Percentiles rank a stretch among this genome's conserved stretches.
These are phyloP conservation scores for Coracopsis vasa DNA, from an alignment of 2,113 vertebrate species.

Conservation along the genomic window DNA sequence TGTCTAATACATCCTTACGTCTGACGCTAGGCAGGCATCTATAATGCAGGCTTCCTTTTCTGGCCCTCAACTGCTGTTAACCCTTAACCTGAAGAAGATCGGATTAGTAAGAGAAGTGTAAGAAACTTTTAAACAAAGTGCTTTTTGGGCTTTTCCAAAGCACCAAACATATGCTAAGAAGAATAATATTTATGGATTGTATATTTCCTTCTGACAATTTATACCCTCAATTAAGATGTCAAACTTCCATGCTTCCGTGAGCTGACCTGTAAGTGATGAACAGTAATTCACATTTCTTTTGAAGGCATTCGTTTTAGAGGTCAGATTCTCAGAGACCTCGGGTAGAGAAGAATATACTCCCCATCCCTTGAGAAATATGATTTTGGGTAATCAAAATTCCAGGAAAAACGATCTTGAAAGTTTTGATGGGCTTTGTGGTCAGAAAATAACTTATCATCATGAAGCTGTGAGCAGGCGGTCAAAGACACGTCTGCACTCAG, in stretches of 20 bases:
- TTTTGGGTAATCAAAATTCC: conserved; percentile 4
- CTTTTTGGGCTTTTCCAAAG: neutral
- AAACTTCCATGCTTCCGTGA: neutral
- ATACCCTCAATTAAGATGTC: conserved; percentile 22
- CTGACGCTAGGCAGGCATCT: conserved; percentile 11
- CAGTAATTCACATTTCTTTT: neutral
- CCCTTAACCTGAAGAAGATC: conserved; percentile 44
- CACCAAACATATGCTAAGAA: neutral
- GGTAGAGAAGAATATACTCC: neutral
- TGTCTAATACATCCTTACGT: conserved; percentile 23
- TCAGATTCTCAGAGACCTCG: neutral
- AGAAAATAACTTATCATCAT: neutral
- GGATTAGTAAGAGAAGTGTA: neutral
- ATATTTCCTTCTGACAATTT: conserved; percentile 2
- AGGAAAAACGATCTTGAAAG: neutral
- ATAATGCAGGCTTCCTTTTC: neutral
- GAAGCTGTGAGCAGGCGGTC: neutral
- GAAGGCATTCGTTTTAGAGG: neutral
- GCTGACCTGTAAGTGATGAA: neutral
- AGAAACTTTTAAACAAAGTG: conserved; percentile 21
- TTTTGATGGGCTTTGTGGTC: neutral
- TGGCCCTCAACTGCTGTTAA: conserved; percentile 23
- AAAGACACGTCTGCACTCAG: neutral
- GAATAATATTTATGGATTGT: neutral
- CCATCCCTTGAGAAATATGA: neutral